Evolutionary conservation across 2,888 invertebrate species (phyloP), one percentile per base, ranked within the genome.

Genomic region (Steromphala cineraria): DNA sequence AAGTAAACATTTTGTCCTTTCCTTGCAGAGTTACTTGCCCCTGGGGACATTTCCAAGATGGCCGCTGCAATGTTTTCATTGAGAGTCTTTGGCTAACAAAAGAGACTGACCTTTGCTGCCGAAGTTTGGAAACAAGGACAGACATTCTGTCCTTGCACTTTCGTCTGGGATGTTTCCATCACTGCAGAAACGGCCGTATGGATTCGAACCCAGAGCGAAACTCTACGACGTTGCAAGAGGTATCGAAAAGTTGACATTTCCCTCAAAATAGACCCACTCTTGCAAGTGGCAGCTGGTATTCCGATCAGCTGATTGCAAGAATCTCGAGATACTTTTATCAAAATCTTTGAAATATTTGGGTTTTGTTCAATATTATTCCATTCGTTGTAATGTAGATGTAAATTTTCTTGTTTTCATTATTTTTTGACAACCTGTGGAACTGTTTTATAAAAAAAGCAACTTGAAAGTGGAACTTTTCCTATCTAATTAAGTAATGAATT

Each of bases 161-260:
- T 62, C 62, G 62, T 24, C n/a, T 71, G 81, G 77, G 31, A 89
- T 89, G 89, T 89, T 89, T 83, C 83, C 85, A 4, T 75, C 86
- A 40, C 77, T 89, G 31, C 88, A 89, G 75, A 82, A 83, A 56
- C 82, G 89, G 55, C 80, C 82, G 36, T 84, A 85, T 78, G 89
- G 89, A 13, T 80, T 86, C 10, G 82, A 80, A 36, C 84, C 84
- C 53, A 86, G 81, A 53, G 80, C 84, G 28, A 86, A 84, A 62
- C 79, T 90, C 56, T 90, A 86, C 76, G 86, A 87, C 81, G 86
- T 85, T 71, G 88, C 88, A n/a, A 88, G 86, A 87, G 80, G 80
- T 80, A 53, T 13, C 67, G 24, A 40, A 46, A 52, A 52, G 28
- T 62, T 62, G 62, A 62, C 62, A 62, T 62, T 62, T 62, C 62